phyloP scores from a whole-genome alignment of 2,797 vertebrate genomes.

The Gobio occitaniae region DNA sequence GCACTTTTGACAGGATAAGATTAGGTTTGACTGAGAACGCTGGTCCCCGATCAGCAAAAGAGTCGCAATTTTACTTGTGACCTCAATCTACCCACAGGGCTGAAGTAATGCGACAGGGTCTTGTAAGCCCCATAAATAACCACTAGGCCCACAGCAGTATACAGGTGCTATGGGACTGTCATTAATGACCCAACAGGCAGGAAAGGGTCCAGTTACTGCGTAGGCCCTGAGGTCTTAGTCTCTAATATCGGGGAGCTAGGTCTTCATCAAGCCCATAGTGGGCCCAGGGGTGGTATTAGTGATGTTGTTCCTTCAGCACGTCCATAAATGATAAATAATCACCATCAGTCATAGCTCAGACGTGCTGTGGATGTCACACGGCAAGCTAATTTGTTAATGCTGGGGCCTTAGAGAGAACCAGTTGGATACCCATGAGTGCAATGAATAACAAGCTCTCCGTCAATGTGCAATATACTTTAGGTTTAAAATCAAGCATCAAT shows the following conservation, averaged over 20 bases:
- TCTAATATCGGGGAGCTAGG: conserved; percentile 57
- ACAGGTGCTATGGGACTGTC: conserved; percentile 62
- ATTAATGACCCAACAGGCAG: conserved; percentile 53
- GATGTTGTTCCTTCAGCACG: conserved; percentile 62
- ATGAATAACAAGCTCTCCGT: conserved; percentile 64
- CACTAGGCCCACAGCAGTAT: conserved; percentile 54
- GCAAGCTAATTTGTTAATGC: conserved; percentile 65
- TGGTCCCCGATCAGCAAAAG: conserved; percentile 17
- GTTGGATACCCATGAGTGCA: conserved; percentile 61
- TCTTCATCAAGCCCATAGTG: conserved; percentile 53
- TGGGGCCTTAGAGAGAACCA: conserved; percentile 61
- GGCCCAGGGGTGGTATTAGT: conserved; percentile 72
- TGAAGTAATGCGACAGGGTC: conserved; percentile 57
- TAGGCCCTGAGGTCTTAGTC: conserved; percentile 58
- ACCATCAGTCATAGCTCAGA: conserved; percentile 71
- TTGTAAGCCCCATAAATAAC: conserved; percentile 63
- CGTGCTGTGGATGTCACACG: conserved; percentile 59
- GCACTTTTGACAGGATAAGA: neutral
- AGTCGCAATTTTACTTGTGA: conserved; percentile 32
- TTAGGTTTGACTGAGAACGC: neutral
- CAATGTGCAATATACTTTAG: conserved; percentile 14
- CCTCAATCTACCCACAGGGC: conserved; percentile 51
- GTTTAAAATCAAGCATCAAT: conserved; percentile 20
- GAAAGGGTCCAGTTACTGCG: conserved; percentile 57
- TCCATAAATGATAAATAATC: conserved; percentile 78